phyloP scores from a whole-genome alignment of 2,888 invertebrate species.

The Cerastis leucographa region DNA sequence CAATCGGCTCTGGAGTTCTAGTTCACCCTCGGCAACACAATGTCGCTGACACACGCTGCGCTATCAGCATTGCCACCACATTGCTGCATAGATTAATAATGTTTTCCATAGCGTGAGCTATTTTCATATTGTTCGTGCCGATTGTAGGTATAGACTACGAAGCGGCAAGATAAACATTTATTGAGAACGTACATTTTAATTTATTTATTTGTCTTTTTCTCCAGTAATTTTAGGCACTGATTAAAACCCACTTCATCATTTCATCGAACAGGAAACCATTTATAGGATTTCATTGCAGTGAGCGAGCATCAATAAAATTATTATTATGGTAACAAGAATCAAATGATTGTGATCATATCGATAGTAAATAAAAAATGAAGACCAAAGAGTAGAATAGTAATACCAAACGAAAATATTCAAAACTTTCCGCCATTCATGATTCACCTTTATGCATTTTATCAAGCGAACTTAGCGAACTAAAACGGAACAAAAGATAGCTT shows the following conservation, averaged over 20 bases:
- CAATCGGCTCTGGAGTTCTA: no score
- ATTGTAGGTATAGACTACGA: conserved; percentile 1
- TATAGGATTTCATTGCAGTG: not conserved
- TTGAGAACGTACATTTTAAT: conserved; percentile 31
- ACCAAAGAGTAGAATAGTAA: not conserved
- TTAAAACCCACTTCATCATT: conserved; percentile 5
- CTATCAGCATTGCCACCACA: not conserved
- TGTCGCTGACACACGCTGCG: not conserved
- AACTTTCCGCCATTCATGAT: not conserved
- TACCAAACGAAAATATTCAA: not conserved
- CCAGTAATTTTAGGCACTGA: not conserved
- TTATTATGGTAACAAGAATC: not conserved
- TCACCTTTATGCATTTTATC: no score
- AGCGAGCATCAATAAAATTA: not conserved
- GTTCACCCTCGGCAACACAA: no score
- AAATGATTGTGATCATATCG: not conserved
- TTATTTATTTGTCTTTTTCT: not conserved
- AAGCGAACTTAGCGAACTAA: no score
- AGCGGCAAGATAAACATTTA: not conserved
- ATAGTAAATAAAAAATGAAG: not conserved
- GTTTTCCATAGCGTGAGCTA: not conserved
- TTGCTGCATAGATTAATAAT: not conserved
- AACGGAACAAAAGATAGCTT: conserved; percentile 24
- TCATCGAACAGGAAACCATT: not conserved
- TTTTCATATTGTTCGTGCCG: not conserved